Percentiles rank a stretch among this genome's conserved stretches.
Conservation (phyloP, 2,797 vertebrate genomes). For the Poliocrania exsul region DNA sequence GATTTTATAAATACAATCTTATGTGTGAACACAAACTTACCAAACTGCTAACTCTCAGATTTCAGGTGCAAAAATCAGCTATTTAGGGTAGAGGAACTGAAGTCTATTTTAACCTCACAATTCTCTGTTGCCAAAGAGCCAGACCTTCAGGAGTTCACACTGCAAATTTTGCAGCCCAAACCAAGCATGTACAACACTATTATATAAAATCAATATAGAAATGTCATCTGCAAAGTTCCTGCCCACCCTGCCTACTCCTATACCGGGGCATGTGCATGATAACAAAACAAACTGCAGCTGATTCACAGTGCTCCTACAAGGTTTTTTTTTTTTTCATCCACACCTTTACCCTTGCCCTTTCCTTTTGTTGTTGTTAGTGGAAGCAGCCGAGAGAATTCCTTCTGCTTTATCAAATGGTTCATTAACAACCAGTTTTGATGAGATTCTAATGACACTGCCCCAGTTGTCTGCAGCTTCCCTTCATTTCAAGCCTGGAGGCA, state of each 20-base stretch:
- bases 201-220: not conserved
- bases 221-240: not conserved
- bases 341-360: not conserved
- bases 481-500: not conserved
- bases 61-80: constrained; percentile 3
- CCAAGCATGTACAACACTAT: not conserved
- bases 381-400: not conserved
- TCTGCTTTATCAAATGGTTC: constrained; percentile 38
- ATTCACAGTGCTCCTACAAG: not conserved
- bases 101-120: not conserved
- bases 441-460: not conserved
- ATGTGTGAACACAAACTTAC: not conserved
- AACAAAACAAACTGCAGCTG: not conserved
- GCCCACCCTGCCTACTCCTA: not conserved
- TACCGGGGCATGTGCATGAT: not conserved
- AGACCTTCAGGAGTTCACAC: not conserved
- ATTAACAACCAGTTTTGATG: not conserved
- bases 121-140: not conserved
- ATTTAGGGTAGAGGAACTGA: not conserved
- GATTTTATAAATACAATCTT: not conserved
- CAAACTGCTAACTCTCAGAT: not conserved
- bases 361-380: not conserved
- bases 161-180: not conserved
- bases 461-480: not conserved
- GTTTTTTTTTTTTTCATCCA: not conserved